Evolutionary conservation across 2,113 vertebrate genomes (phyloP).

Genomic region (Labrus mixtus): DNA sequence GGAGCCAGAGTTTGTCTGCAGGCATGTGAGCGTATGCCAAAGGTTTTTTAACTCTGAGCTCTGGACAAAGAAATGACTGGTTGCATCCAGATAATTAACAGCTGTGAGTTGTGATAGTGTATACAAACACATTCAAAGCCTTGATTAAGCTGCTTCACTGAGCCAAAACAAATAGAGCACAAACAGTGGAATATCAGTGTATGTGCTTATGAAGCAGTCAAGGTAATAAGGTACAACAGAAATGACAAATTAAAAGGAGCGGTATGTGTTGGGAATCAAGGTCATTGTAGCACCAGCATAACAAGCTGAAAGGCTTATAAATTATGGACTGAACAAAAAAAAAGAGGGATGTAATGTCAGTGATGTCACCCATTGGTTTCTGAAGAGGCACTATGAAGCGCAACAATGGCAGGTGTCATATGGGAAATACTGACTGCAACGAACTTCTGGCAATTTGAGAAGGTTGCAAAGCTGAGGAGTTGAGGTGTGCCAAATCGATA

Average conservation of each 20-base stretch:
- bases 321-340: too few relatives aligned
- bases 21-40: not conserved
- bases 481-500: too few relatives aligned
- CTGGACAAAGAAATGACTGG: constrained; percentile 37
- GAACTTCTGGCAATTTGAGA: too few relatives aligned
- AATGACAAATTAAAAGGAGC: constrained; percentile 22
- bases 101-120: constrained; percentile 27
- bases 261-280: constrained; percentile 7
- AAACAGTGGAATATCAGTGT: constrained; percentile 9
- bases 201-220: constrained; percentile 21
- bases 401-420: too few relatives aligned
- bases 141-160: constrained; percentile 4
- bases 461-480: too few relatives aligned
- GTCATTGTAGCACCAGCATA: constrained; percentile 25
- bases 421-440: too few relatives aligned
- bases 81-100: constrained; percentile 58
- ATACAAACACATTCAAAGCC: constrained; percentile 21
- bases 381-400: too few relatives aligned
- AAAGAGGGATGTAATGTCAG: too few relatives aligned
- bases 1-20: constrained; percentile 7
- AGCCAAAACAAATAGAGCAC: constrained; percentile 18
- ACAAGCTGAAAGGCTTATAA: constrained; percentile 18
- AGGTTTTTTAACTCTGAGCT: not conserved
- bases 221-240: constrained; percentile 6
- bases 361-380: too few relatives aligned